Evolutionary conservation across 37 sponge, comb jelly and placozoan species (phyloP), one percentile per base, ranked within the genome.

Genomic region (Cladorhizidae sp.): DNA sequence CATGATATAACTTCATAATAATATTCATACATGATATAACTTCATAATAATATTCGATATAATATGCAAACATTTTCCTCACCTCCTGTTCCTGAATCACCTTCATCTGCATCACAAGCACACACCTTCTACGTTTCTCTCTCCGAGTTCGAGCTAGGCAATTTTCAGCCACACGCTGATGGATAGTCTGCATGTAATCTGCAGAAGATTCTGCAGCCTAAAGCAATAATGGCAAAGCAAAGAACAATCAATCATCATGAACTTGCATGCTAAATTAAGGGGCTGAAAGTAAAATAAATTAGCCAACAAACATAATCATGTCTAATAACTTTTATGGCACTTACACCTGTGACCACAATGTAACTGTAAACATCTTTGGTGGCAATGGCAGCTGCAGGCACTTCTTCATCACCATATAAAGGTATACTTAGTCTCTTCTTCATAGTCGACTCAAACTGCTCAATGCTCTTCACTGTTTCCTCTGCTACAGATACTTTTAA

Each of bases 51-150:
- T 15, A 70, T 22, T 6, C n/a, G n/a, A n/a, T n/a, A n/a, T n/a
- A n/a, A n/a, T n/a, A n/a, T n/a, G n/a, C n/a, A n/a, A n/a, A 20
- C 67, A 65, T 29, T 6, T 45, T 21, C 25, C 87, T 40, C 20
- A 91, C 92, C 72, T 91, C 88, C 73, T 91, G 83, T 55, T 79
- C 71, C 6, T 78, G 76, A 55, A 87, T 58, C 0, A 65, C 79
- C 67, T 61, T 82, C 79, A 92, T 81, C 83, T 87, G 90, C 25
- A 88, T 87, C 45, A 97, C 77, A 50, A 92, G 78, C 18, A 95
- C 95, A 69, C 87, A 82, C 70, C 89, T 83, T 59, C 95, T 76
- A 28, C 93, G 64, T 86, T 86, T 91, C 88, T 92, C 90, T 77
- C 95, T 86, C 81, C 92, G 95, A 86, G 74, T 75, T 42, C 85